These are phyloP conservation scores for Spinibarbus caldwelli DNA, from an alignment of 2,797 vertebrate species.

Conservation along the genomic window DNA sequence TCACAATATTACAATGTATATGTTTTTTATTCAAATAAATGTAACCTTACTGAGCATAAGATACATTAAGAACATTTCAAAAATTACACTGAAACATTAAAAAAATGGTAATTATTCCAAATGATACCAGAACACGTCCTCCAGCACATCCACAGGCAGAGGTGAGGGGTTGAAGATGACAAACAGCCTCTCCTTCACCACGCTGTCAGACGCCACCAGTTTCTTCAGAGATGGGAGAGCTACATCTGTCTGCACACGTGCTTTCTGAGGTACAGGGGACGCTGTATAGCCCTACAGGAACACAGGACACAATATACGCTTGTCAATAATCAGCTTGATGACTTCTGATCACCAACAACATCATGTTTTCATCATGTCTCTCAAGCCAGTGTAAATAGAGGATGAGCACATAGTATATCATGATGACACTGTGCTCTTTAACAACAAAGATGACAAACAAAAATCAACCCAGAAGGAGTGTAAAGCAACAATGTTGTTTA, in stretches of 20 bases:
- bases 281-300: conserved; percentile 66
- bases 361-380: neutral
- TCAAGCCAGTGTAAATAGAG: neutral
- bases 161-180: conserved; percentile 92
- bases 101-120: neutral
- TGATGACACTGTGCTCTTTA: neutral
- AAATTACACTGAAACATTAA: no score
- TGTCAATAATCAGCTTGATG: neutral
- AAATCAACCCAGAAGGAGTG: neutral
- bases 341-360: neutral
- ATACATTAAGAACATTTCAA: neutral
- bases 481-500: no score
- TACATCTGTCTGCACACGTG: conserved; percentile 89
- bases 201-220: conserved; percentile 85
- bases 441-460: neutral
- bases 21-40: neutral
- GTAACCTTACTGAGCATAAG: neutral
- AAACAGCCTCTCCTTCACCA: conserved; percentile 91
- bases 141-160: conserved; percentile 86
- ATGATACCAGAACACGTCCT: conserved; percentile 92
- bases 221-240: conserved; percentile 87
- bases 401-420: neutral
- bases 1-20: neutral
- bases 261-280: conserved; percentile 69
- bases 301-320: neutral